Evolutionary conservation across 2,888 invertebrate species (phyloP), one percentile per base, ranked within the genome.

Genomic region (Malthinus seriepunctatus): DNA sequence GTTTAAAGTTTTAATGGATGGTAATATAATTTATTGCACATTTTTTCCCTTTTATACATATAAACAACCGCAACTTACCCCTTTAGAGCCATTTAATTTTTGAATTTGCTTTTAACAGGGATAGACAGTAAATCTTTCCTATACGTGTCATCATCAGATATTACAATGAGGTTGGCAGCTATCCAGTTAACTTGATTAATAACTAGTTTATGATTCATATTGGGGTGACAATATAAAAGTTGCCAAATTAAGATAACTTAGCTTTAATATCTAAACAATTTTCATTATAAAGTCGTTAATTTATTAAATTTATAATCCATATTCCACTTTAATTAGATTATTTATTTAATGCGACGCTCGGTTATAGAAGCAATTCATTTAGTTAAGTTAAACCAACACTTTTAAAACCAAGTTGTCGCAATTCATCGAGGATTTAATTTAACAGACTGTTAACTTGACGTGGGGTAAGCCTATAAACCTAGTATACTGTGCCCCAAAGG

Each of bases 401-500:
- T 45, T 50, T 35, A 38, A 23, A 32, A 46, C 51, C 35, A 56
- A 60, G 55, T 46, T 51, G 55, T 52, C 56, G 45, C 48, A 56
- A 52, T 61, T 49, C 53, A 53, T 52, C 56, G 48, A 45, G 56
- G 52, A 52, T 61, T 61, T 61, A 61, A 61, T 61, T 61, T 61
- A 61, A 61, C 60, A 61, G 60, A 61, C 60, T 61, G 60, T 61
- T 61, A 61, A 53, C 56, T 61, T 61, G 52, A 56, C 56, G 56
- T 56, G 48, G 45, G 56, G 51, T 48, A 61, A 61, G 35, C 55
- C 50, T 32, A 51, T 61, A 61, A 61, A 61, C 44, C 45, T 42
- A 32, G 32, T 42, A 23, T 47, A 34, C n/a, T 46, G 39, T 32
- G 12, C 50, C 52, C 56, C 48, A 49, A 52, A 49, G 58, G 52